Base-by-base conservation (phyloP, 2,888 invertebrate species). In the Scaeva pyrastri region DNA sequence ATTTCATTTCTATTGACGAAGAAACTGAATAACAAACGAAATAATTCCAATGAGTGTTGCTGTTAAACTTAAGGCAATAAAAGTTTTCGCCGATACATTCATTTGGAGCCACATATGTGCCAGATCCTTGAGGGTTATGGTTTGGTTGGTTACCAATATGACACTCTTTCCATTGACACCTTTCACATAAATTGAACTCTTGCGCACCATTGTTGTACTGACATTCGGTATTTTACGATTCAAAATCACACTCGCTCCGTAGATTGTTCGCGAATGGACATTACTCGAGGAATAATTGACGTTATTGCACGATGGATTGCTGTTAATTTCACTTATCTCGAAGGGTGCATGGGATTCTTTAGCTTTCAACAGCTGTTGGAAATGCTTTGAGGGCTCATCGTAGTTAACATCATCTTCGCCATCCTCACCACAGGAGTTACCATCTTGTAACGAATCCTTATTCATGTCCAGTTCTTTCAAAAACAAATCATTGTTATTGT, bases 281-380 rank as follows among this genome's bases (percentile, higher is more conserved):
- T 62, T 60, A 26, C 71, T 80, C n/a, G 72, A 84, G 14, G 72
- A 84, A 39, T 68, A 66, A 31, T 79, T 72, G 11, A 26, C 23
- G 45, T 66, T 77, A n/a, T 16, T 50, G 23, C 11, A 56, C 11
- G 62, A 77, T 26, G 70, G 72, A 16, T 52, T 41, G 50, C 36
- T 8, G 7, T 81, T 86, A 12, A 90, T 76, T 4, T 90, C 88
- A 31, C 89, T 87, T 8, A 91, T 86, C 11, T 89, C 88, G 55
- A 91, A 92, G 1, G 92, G 91, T 4, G 92, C 91, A 64, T 89
- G 81, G 1, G 91, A 91, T 10, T 84, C 87, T 48, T 88, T 91
- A 62, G 90, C 88, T 41, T n/a, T 78, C 26, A 91, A 81, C 3
- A 91, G 58, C 50, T 90, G 79, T 78, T 91, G 90, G 64, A 92